Conservation (phyloP, 1,140 invertebrate species). For the Hermatobates lingyangjiaoensis region DNA sequence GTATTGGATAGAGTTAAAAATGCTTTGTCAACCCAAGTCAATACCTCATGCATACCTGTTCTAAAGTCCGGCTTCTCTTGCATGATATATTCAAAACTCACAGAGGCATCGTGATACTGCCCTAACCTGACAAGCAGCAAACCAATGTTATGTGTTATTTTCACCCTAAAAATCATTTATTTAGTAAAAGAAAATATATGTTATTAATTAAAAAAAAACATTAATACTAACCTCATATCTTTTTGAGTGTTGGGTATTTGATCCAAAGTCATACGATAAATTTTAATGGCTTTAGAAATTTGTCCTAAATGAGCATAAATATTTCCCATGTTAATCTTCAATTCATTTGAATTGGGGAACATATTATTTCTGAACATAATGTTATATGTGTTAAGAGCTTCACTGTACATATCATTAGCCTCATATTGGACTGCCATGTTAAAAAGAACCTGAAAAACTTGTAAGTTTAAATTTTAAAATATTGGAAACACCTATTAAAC, state of each 20-base stretch:
- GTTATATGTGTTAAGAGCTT: conserved; percentile 89
- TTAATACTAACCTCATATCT: conserved; percentile 48
- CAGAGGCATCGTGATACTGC: conserved; percentile 85
- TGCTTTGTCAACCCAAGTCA: conserved; percentile 17
- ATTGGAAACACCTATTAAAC: too few relatives aligned
- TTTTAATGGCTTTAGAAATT: conserved; percentile 87
- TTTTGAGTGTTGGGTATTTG: conserved; percentile 84
- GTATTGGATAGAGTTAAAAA: too few relatives aligned
- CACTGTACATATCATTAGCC: conserved; percentile 82
- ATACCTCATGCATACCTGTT: conserved; percentile 26
- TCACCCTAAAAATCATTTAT: conserved; percentile 42
- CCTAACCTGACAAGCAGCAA: conserved; percentile 88
- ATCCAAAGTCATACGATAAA: conserved; percentile 92
- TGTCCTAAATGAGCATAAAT: conserved; percentile 91
- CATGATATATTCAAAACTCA: conserved; percentile 96
- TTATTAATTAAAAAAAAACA: too few relatives aligned
- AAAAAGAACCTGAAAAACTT: conserved; percentile 64
- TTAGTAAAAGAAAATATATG: not conserved
- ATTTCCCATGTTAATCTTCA: conserved; percentile 97
- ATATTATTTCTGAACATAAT: conserved; percentile 68
- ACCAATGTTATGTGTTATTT: conserved; percentile 97
- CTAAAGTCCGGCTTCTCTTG: conserved; percentile 80
- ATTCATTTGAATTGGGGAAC: conserved; percentile 67
- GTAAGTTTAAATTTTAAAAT: too few relatives aligned
- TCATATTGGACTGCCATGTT: conserved; percentile 87